These are phyloP conservation scores for Sitodiplosis mosellana DNA, from an alignment of 1,140 invertebrate species.

Conservation along the genomic window DNA sequence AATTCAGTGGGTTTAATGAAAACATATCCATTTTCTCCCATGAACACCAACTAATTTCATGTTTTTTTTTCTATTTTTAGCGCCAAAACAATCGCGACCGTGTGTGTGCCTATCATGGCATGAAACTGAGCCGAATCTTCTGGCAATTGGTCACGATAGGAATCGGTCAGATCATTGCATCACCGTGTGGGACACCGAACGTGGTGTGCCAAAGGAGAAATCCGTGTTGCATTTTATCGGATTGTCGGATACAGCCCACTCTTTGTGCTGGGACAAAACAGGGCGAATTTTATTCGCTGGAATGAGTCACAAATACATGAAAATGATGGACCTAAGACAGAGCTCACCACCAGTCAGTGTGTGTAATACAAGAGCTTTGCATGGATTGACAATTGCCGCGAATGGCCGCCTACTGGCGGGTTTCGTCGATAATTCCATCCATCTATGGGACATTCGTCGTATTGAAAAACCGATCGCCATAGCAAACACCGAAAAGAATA, in stretches of 20 bases:
- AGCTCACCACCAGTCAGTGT: conserved; percentile 45
- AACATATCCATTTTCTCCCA: neutral
- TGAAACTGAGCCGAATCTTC: conserved; percentile 58
- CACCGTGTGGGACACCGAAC: conserved; percentile 55
- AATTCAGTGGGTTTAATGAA: conserved; percentile 15
- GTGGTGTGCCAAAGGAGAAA: conserved; percentile 18
- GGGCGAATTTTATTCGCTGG: conserved; percentile 62
- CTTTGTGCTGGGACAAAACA: conserved; percentile 65
- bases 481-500: conserved; percentile 45
- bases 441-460: conserved; percentile 64
- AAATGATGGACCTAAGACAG: conserved; percentile 82
- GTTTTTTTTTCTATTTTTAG: conserved; percentile 26
- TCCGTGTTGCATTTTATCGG: conserved; percentile 30
- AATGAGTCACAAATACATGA: conserved; percentile 75
- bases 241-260: conserved; percentile 63
- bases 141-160: conserved; percentile 74
- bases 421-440: conserved; percentile 59
- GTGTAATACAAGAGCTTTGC: conserved; percentile 66
- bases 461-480: conserved; percentile 70
- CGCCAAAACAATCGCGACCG: conserved; percentile 57
- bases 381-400: conserved; percentile 60
- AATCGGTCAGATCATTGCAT: conserved; percentile 66
- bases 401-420: conserved; percentile 63
- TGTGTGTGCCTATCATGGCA: conserved; percentile 84
- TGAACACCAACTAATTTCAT: neutral